A percentile compares a stretch with the other conserved stretches of the same genome.
phyloP scores from a whole-genome alignment of 1,140 invertebrate genomes.

The Zaprionus taronus region DNA sequence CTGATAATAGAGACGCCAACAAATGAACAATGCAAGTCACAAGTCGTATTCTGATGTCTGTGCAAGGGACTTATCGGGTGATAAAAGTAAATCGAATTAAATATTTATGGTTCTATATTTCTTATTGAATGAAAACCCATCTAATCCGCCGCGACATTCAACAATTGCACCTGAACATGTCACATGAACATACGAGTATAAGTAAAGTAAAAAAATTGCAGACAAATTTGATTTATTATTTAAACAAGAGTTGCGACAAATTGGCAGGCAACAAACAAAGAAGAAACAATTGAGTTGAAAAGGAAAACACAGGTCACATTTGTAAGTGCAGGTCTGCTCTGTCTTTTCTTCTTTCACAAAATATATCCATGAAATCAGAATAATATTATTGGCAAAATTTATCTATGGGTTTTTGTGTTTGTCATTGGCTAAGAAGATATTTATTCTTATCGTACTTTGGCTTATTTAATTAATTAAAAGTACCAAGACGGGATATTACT shows the following conservation, averaged over 20 bases:
- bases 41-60: neutral
- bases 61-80: neutral
- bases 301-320: constrained; percentile 64
- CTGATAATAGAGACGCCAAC: neutral
- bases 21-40: constrained; percentile 34
- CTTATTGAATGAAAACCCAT: constrained; percentile 1
- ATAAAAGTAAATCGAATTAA: constrained; percentile 11
- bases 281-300: neutral
- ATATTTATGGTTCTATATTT: constrained; percentile 35
- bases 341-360: constrained; percentile 21
- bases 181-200: neutral
- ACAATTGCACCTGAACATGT: constrained; percentile 26
- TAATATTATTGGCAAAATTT: constrained; percentile 61
- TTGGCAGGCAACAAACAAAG: constrained; percentile 73
- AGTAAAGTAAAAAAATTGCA: constrained; percentile 47
- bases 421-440: constrained; percentile 28
- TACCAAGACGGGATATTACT: constrained; percentile 29
- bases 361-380: constrained; percentile 64
- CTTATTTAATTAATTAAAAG: constrained; percentile 73
- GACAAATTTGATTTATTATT: constrained; percentile 76
- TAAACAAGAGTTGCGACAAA: constrained; percentile 68
- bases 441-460: neutral
- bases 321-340: constrained; percentile 43
- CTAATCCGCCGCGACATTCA: constrained; percentile 21
- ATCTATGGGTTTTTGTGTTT: constrained; percentile 38